A percentile compares a stretch with the other conserved stretches of the same genome.
These are phyloP conservation scores for Carabus problematicus DNA, from an alignment of 2,888 invertebrate species.

Conservation along the genomic window DNA sequence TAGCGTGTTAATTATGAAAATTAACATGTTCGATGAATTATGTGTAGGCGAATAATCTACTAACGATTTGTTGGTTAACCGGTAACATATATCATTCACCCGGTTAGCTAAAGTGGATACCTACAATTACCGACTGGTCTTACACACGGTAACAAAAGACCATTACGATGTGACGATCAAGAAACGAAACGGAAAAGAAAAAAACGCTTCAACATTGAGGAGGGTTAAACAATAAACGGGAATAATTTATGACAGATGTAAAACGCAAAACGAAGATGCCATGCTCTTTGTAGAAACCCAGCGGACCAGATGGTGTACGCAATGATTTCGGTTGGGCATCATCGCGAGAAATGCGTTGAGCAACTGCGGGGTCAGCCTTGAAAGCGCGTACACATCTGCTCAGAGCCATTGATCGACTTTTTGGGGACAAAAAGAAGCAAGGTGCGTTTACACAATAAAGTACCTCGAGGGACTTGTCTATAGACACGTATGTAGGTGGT, in stretches of 20 bases:
- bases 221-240: constrained; percentile 20
- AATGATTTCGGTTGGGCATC: not conserved
- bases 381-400: constrained; percentile 31
- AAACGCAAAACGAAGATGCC: constrained; percentile 29
- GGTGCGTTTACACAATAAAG: constrained; percentile 33
- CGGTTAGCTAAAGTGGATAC: too few relatives aligned
- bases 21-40: too few relatives aligned
- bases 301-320: not conserved
- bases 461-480: not conserved
- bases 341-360: not conserved
- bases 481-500: constrained; percentile 26
- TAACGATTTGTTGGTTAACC: too few relatives aligned
- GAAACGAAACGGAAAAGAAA: not conserved
- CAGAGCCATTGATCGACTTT: constrained; percentile 37
- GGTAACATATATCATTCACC: too few relatives aligned
- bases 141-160: too few relatives aligned
- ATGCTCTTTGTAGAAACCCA: constrained; percentile 5
- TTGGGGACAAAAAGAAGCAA: constrained; percentile 34
- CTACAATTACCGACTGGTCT: too few relatives aligned
- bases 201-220: constrained; percentile 5
- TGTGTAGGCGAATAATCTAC: too few relatives aligned
- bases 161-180: too few relatives aligned
- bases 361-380: not conserved
- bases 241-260: constrained; percentile 39
- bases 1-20: too few relatives aligned